Percentiles rank a stretch among this genome's conserved stretches.
Evolutionary conservation across 2,888 invertebrate species (phyloP).

Genomic region (Megamerina dolium): DNA sequence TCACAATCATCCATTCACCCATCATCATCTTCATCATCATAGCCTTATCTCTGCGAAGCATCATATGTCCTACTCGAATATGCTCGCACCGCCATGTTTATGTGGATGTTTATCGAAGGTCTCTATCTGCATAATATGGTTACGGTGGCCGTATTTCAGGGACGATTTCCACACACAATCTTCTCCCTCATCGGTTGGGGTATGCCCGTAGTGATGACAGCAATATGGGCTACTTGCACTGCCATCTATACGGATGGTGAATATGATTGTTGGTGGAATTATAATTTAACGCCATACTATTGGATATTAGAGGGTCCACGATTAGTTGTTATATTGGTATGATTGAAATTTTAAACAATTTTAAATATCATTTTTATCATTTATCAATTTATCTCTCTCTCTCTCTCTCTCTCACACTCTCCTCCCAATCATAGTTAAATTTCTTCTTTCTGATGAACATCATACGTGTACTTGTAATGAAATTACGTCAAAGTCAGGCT

Average conservation of each 20-base stretch:
- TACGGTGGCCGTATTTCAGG: slow-evolving; percentile 67
- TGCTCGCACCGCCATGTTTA: slow-evolving; percentile 82
- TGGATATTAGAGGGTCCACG: slow-evolving; percentile 91
- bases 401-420: too few species aligned
- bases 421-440: slow-evolving; percentile 58
- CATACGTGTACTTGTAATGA: slow-evolving; percentile 69
- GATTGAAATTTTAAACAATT: too few species aligned
- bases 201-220: slow-evolving; percentile 61
- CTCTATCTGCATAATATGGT: slow-evolving; percentile 81
- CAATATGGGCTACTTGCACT: slow-evolving; percentile 63
- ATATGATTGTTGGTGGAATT: slow-evolving; percentile 69
- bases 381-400: too few species aligned
- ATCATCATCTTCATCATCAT: slow-evolving; percentile 22
- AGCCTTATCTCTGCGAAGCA: slow-evolving; percentile 76
- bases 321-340: slow-evolving; percentile 71
- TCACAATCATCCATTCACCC: too few species aligned
- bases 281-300: slow-evolving; percentile 71
- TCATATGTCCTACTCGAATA: slow-evolving; percentile 80
- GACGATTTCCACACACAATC: slow-evolving; percentile 53
- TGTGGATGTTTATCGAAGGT: slow-evolving; percentile 97
- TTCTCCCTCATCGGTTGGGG: slow-evolving; percentile 72
- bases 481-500: slow-evolving; percentile 65
- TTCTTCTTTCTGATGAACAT: slow-evolving; percentile 73
- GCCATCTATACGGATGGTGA: slow-evolving; percentile 49
- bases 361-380: too few species aligned